Evolutionary conservation across 2,797 vertebrate species (phyloP), one percentile per base, ranked within the genome.

Genomic region (Hydrolagus colliei): DNA sequence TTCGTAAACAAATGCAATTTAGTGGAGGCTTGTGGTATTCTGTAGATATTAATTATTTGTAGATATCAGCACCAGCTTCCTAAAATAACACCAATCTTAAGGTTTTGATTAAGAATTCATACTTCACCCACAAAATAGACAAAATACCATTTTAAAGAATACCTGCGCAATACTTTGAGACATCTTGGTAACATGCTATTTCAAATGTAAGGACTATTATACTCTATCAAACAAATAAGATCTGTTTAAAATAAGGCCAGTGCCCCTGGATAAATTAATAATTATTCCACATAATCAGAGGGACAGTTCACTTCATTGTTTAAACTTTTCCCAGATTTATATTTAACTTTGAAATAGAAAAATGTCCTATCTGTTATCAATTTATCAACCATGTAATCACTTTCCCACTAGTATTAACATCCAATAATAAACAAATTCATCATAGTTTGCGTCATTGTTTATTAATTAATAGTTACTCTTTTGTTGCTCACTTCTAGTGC

Each of bases 371-470:
- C 22, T 65, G 9, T 82, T 82, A 27, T 14, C 63, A 82, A 67
- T 62, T 32, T 82, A 13, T 65, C 78, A 67, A 82, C 78, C 78
- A 82, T 82, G 63, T 82, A 35, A 82, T 82, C 78, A 82, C 7
- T 22, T 80, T 67, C 67, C 27, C 65, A 32, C 62, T 82, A 65
- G 63, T 82, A 82, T 68, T 35, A 67, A 67, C 20, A 65, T 68
- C 67, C 18, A 68, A 82, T 67, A 67, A 80, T 67, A 16, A 67
- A 35, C 62, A 65, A 16, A 35, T 82, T 65, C 65, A 75, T 82
- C 35, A 18, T 32, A 27, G 41, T 32, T 65, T 62, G 8, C 27
- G 22, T 9, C 63, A 35, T 67, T 82, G 27, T 6, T 35, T 22
- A 79, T 27, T 79, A 79, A 79, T 79, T 68, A 82, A 82, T 32